These are phyloP conservation scores for Aldrovandia affinis DNA, from an alignment of 2,797 vertebrate genomes.

Conservation along the genomic window DNA sequence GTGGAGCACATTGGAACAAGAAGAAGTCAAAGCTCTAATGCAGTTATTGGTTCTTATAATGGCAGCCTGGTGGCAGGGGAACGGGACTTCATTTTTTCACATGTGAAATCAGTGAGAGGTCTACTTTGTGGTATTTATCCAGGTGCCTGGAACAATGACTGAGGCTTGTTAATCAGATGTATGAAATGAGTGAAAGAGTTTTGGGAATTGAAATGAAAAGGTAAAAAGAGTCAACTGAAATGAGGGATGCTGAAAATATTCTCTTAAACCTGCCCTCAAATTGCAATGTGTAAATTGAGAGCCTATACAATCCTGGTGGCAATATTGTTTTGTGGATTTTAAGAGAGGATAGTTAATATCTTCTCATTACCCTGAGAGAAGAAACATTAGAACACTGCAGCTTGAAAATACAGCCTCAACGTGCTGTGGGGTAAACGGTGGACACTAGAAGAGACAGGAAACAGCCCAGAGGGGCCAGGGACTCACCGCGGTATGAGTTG, in stretches of 20 bases:
- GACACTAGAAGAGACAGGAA: neutral
- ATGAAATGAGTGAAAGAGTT: constrained; percentile 6
- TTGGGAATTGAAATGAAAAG: neutral
- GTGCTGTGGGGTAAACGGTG: neutral
- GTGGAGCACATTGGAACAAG: neutral
- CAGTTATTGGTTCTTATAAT: neutral
- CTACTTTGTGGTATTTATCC: neutral
- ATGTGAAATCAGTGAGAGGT: neutral
- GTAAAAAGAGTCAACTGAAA: neutral
- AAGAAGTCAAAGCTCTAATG: neutral
- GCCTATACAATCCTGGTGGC: too few species aligned
- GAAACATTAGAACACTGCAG: neutral
- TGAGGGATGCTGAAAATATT: neutral
- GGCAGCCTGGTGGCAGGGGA: neutral
- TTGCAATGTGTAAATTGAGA: too few species aligned
- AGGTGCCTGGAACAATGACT: neutral
- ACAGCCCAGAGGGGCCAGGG: neutral
- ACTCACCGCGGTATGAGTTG: constrained; percentile 93
- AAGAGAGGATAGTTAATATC: neutral
- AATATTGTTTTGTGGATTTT: too few species aligned
- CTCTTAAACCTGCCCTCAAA: neutral
- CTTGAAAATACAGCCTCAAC: neutral
- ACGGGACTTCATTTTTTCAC: neutral
- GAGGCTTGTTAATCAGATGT: constrained; percentile 7
- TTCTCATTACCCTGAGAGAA: neutral